These are phyloP conservation scores for Chymomyza caudatula DNA, from an alignment of 2,888 invertebrate species.

Conservation along the genomic window DNA sequence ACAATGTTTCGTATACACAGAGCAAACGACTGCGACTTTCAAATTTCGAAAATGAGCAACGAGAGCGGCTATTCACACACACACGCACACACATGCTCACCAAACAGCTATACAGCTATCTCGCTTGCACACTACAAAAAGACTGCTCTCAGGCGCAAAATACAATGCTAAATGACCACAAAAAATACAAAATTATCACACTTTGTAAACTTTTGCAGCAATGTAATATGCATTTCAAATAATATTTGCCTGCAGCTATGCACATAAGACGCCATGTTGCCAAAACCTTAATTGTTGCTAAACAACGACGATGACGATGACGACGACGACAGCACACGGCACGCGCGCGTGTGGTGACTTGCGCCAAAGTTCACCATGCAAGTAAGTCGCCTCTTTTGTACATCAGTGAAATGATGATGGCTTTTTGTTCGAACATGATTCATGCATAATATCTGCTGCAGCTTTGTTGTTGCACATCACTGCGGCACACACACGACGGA, in stretches of 20 bases:
- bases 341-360: constrained; percentile 35
- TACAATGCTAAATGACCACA: not conserved
- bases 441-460: constrained; percentile 48
- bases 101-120: constrained; percentile 51
- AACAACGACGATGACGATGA: no score
- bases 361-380: constrained; percentile 50
- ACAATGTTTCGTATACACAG: constrained; percentile 18
- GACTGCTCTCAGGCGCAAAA: no score
- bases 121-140: constrained; percentile 33
- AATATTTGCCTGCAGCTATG: not conserved
- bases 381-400: constrained; percentile 3
- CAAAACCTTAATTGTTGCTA: no score
- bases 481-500: constrained; percentile 15
- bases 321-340: not conserved
- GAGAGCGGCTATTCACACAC: constrained; percentile 25
- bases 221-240: not conserved
- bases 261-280: not conserved
- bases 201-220: not conserved
- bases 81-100: constrained; percentile 11
- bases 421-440: constrained; percentile 45
- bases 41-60: constrained; percentile 60
- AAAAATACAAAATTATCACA: constrained; percentile 23
- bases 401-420: not conserved
- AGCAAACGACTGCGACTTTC: constrained; percentile 58
- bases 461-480: constrained; percentile 43